These are phyloP conservation scores for Drosophila oshimai DNA, from an alignment of 1,140 invertebrate genomes.

Conservation along the genomic window DNA sequence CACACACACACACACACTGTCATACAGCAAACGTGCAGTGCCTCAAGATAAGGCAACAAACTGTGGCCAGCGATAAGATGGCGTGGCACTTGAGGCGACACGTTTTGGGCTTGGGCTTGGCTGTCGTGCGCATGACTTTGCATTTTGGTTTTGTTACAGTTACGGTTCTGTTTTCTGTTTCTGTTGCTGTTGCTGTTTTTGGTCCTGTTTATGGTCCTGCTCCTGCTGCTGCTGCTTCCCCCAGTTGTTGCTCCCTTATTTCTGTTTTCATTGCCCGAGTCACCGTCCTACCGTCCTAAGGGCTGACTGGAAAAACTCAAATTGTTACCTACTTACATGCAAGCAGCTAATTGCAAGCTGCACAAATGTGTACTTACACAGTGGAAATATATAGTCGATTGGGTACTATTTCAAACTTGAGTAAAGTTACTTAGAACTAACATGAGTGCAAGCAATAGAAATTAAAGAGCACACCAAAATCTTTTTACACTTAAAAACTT, in stretches of 20 bases:
- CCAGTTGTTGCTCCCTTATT: conserved; percentile 33
- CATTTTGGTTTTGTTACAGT: conserved; percentile 45
- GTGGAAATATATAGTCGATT: not conserved
- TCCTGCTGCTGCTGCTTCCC: not conserved
- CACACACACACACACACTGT: conserved; percentile 4
- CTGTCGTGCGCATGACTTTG: conserved; percentile 73
- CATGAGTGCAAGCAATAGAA: no score
- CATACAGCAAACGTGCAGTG: conserved; percentile 49
- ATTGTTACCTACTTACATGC: conserved; percentile 41
- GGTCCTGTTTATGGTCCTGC: not conserved
- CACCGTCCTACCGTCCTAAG: not conserved
- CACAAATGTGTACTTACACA: conserved; percentile 34
- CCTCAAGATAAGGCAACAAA: conserved; percentile 75
- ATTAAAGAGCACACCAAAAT: no score
- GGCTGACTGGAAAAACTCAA: conserved; percentile 23
- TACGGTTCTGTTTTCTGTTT: conserved; percentile 16
- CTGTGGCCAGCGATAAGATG: conserved; percentile 74
- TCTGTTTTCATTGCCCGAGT: conserved; percentile 2
- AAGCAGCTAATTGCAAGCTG: conserved; percentile 43
- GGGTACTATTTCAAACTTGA: not conserved
- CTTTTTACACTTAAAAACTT: no score
- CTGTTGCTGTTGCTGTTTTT: not conserved
- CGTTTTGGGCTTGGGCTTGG: conserved; percentile 73
- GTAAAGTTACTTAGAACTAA: no score
- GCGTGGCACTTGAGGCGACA: conserved; percentile 72